Evolutionary conservation across 2,888 invertebrate species (phyloP).

Genomic region (Clanis bilineata): DNA sequence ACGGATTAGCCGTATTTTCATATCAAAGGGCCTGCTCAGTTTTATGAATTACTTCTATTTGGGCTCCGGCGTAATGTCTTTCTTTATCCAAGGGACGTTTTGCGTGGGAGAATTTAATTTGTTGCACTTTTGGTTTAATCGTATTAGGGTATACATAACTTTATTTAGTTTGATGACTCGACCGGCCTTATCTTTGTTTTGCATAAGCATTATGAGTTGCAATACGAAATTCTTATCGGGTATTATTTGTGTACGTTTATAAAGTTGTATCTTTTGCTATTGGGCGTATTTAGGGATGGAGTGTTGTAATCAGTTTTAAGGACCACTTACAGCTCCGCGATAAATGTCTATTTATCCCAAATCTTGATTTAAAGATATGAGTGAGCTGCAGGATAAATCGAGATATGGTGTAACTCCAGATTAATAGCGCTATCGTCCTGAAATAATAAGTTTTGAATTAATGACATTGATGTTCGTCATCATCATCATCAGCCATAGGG

Average conservation of each 20-base stretch:
- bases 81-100: slow-evolving; percentile 64
- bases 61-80: slow-evolving; percentile 65
- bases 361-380: too few species aligned
- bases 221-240: slow-evolving; percentile 17
- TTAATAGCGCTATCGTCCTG: too few species aligned
- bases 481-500: too few species aligned
- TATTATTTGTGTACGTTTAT: neutral
- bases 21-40: slow-evolving; percentile 74
- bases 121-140: slow-evolving; percentile 71
- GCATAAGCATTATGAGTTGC: slow-evolving; percentile 40
- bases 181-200: slow-evolving; percentile 52
- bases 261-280: neutral
- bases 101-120: slow-evolving; percentile 80
- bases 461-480: too few species aligned
- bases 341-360: too few species aligned
- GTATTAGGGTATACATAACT: slow-evolving; percentile 63
- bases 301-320: too few species aligned
- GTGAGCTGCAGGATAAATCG: too few species aligned
- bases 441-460: too few species aligned
- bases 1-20: slow-evolving; percentile 77
- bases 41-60: slow-evolving; percentile 76
- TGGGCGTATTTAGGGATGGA: too few species aligned
- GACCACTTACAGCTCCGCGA: too few species aligned
- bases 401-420: too few species aligned
- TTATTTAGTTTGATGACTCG: slow-evolving; percentile 42